Conservation (phyloP, 1,140 invertebrate species). For the Zaprionus inermis region DNA sequence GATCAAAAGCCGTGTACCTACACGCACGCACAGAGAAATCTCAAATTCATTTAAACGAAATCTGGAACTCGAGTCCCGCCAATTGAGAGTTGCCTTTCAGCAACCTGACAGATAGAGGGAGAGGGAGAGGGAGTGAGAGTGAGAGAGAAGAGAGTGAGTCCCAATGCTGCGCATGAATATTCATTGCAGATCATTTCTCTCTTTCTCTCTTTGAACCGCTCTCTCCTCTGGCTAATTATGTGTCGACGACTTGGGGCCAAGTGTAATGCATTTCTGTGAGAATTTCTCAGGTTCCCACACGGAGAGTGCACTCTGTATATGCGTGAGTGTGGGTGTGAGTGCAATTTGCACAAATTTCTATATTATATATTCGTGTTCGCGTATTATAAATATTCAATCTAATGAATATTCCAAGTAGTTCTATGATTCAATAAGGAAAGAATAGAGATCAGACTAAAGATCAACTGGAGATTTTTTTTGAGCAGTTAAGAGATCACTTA, state of each 20-base stretch:
- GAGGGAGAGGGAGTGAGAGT: slow-evolving; percentile 13
- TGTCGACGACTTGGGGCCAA: slow-evolving; percentile 21
- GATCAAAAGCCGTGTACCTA: slow-evolving; percentile 78
- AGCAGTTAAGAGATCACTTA: no score
- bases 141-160: slow-evolving; percentile 2
- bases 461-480: no score
- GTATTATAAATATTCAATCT: not conserved
- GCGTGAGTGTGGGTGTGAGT: not conserved
- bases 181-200: slow-evolving; percentile 10
- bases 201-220: slow-evolving; percentile 1
- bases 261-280: slow-evolving; percentile 34
- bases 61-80: slow-evolving; percentile 47
- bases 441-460: no score
- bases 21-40: slow-evolving; percentile 30
- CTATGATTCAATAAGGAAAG: not conserved
- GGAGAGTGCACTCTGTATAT: not conserved
- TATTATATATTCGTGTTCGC: not conserved
- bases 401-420: not conserved
- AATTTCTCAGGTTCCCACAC: slow-evolving; percentile 7
- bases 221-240: slow-evolving; percentile 63
- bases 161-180: not conserved
- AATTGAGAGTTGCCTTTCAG: slow-evolving; percentile 52
- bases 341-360: not conserved
- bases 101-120: slow-evolving; percentile 13
- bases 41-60: slow-evolving; percentile 63